These are phyloP conservation scores for Caenorhabditis plicata DNA, from an alignment of 2,888 invertebrate species.

Conservation along the genomic window DNA sequence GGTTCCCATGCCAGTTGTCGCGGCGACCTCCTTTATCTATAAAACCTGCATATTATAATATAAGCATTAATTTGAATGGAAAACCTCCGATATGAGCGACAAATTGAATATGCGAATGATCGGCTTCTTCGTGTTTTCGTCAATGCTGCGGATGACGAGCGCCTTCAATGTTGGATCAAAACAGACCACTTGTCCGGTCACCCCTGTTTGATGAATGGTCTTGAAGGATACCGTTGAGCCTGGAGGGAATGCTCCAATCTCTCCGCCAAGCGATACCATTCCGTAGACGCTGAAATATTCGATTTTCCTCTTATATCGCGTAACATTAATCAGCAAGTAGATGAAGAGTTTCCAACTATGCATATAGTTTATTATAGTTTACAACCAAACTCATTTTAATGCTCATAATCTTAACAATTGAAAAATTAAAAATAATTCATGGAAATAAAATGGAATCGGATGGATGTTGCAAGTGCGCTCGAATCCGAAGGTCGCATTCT, in stretches of 20 bases:
- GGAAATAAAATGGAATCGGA: too few species aligned
- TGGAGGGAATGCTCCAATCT: constrained; percentile 2
- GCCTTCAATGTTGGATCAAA: constrained; percentile 33
- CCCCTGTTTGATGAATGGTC: constrained; percentile 15
- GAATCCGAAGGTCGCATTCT: too few species aligned
- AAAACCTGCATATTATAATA: not conserved
- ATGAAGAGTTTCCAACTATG: too few species aligned
- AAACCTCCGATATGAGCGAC: constrained; percentile 25
- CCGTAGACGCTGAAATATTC: too few species aligned
- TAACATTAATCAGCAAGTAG: too few species aligned
- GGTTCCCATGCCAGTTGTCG: not conserved
- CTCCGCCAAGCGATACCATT: not conserved
- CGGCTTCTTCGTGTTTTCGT: constrained; percentile 20
- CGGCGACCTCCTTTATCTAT: constrained; percentile 9
- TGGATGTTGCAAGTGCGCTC: too few species aligned
- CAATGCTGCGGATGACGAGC: constrained; percentile 28
- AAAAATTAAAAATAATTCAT: too few species aligned
- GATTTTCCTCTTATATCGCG: too few species aligned
- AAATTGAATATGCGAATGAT: constrained; percentile 37
- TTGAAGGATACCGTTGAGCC: constrained; percentile 37
- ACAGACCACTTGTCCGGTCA: constrained; percentile 30
- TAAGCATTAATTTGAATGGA: constrained; percentile 1
- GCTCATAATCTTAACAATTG: too few species aligned
- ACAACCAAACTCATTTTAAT: too few species aligned
- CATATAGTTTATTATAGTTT: too few species aligned